Conservation (phyloP, 2,888 invertebrate genomes). For the Tricholauxania praeusta region DNA sequence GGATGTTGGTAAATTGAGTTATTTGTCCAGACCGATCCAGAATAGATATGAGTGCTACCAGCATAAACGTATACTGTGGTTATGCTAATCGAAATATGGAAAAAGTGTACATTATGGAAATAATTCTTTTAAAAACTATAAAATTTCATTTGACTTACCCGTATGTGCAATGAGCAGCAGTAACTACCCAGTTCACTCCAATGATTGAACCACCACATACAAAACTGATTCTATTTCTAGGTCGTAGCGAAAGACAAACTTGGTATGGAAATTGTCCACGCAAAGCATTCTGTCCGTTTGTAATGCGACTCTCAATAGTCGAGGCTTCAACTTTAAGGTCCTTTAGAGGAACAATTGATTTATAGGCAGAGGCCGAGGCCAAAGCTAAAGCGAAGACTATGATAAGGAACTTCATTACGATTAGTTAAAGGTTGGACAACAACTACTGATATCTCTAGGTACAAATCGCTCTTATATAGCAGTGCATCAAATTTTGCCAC, state of each 20-base stretch:
- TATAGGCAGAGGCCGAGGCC: too few relatives aligned
- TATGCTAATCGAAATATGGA: conserved; percentile 39
- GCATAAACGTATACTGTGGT: conserved; percentile 50
- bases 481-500: too few relatives aligned
- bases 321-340: too few relatives aligned
- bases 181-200: conserved; percentile 55
- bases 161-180: conserved; percentile 61
- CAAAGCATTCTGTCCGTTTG: conserved; percentile 42
- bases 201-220: conserved; percentile 64
- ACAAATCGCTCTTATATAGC: too few relatives aligned
- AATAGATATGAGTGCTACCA: conserved; percentile 49
- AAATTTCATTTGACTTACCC: conserved; percentile 50
- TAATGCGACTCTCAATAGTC: too few relatives aligned
- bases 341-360: too few relatives aligned
- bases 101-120: too few relatives aligned
- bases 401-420: too few relatives aligned
- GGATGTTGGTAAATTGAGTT: conserved; percentile 55
- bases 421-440: too few relatives aligned
- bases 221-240: conserved; percentile 40
- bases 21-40: conserved; percentile 43
- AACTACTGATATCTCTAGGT: too few relatives aligned
- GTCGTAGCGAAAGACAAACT: conserved; percentile 55
- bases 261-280: conserved; percentile 53
- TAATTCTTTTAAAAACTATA: too few relatives aligned
- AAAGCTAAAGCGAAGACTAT: too few relatives aligned